phyloP scores from a whole-genome alignment of 1,140 invertebrate genomes.

The Anoplophora glabripennis region DNA sequence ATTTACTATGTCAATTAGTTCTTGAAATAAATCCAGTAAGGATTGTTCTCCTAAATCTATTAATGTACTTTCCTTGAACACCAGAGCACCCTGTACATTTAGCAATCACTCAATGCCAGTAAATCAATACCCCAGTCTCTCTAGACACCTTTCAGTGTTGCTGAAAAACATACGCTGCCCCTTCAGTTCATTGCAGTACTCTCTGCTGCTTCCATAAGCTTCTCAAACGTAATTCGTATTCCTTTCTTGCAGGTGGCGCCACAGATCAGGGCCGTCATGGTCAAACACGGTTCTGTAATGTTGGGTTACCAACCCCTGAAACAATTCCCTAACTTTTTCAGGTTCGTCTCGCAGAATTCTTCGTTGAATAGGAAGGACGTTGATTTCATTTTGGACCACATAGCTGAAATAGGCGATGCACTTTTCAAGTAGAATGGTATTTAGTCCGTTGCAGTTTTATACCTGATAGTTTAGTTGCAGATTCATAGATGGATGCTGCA shows the following conservation, averaged over 20 bases:
- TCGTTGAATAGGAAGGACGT: slow-evolving; percentile 54
- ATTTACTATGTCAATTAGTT: too few species aligned
- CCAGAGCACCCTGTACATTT: too few species aligned
- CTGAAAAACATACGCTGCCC: too few species aligned
- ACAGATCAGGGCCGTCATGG: slow-evolving; percentile 67
- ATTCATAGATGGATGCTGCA: not conserved
- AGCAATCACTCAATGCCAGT: too few species aligned
- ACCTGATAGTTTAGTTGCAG: not conserved
- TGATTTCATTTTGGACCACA: slow-evolving; percentile 59
- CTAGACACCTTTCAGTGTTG: too few species aligned
- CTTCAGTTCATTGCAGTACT: too few species aligned
- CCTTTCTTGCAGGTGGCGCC: slow-evolving; percentile 64
- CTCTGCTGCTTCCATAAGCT: too few species aligned
- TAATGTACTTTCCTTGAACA: too few species aligned
- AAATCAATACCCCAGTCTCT: too few species aligned
- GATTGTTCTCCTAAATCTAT: too few species aligned
- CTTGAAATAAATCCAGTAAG: too few species aligned
- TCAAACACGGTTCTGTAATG: slow-evolving; percentile 66
- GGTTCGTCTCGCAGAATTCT: slow-evolving; percentile 68
- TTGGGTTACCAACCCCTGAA: slow-evolving; percentile 68
- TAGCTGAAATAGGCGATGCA: slow-evolving; percentile 56
- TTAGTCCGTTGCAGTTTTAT: not conserved
- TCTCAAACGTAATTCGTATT: slow-evolving; percentile 39
- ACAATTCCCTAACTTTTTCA: slow-evolving; percentile 65
- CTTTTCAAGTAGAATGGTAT: slow-evolving; percentile 45